Percentiles rank a stretch among this genome's conserved stretches.
Evolutionary conservation across 2,888 invertebrate genomes (phyloP).

Genomic region (Stomorhina lunata): DNA sequence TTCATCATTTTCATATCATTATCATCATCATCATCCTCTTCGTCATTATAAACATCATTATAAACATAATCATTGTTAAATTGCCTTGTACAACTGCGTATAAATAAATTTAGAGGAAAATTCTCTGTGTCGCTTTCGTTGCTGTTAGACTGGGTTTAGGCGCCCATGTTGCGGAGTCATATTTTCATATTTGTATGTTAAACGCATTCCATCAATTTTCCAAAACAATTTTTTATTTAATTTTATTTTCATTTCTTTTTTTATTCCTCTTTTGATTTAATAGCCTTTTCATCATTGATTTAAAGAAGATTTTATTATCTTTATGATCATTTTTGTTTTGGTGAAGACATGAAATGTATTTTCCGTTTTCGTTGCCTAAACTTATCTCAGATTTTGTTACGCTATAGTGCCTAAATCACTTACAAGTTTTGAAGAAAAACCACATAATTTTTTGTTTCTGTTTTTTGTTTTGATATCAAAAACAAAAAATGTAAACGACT

Average conservation of each 20-base stretch:
- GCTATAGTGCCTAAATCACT: slow-evolving; percentile 5
- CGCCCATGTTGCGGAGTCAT: slow-evolving; percentile 55
- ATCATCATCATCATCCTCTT: slow-evolving; percentile 4
- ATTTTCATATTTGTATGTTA: slow-evolving; percentile 58
- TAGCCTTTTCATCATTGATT: slow-evolving; percentile 44
- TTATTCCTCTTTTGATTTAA: slow-evolving; percentile 25
- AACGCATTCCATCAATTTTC: slow-evolving; percentile 58
- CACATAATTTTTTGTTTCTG: too few relatives aligned
- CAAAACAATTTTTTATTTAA: not conserved
- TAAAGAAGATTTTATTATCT: slow-evolving; percentile 55
- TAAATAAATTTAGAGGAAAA: too few relatives aligned
- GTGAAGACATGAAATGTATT: slow-evolving; percentile 27
- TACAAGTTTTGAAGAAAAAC: not conserved
- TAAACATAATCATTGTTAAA: too few relatives aligned
- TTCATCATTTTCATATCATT: not conserved
- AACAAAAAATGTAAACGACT: slow-evolving; percentile 34
- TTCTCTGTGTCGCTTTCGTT: not conserved
- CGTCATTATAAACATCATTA: too few relatives aligned
- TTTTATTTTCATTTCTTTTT: too few relatives aligned
- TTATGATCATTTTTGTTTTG: slow-evolving; percentile 23
- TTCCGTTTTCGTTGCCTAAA: not conserved
- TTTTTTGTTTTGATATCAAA: too few relatives aligned
- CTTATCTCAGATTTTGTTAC: not conserved
- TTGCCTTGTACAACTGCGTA: too few relatives aligned
- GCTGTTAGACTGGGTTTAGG: slow-evolving; percentile 27